Conservation (phyloP, 2,888 invertebrate genomes). For the Watsonalla cultraria region DNA sequence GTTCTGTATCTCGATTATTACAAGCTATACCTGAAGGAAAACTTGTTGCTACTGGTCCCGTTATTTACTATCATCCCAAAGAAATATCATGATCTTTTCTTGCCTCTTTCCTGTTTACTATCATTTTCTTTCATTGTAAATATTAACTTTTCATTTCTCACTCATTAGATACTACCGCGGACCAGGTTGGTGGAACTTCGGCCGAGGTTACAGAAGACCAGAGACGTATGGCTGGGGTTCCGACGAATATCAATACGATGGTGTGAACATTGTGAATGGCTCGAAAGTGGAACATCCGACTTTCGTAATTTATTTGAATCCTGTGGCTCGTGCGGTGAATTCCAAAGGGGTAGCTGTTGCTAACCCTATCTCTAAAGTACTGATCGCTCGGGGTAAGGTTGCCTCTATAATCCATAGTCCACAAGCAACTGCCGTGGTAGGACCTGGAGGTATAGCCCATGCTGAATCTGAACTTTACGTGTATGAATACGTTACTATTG, state of each 20-base stretch:
- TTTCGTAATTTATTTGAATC: constrained; percentile 72
- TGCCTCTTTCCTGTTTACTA: constrained; percentile 17
- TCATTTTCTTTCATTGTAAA: constrained; percentile 19
- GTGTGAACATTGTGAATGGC: constrained; percentile 42
- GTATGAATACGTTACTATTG: constrained; percentile 55
- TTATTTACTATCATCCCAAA: constrained; percentile 81
- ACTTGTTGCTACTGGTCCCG: constrained; percentile 85
- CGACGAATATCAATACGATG: constrained; percentile 52
- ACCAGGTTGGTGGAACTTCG: constrained; percentile 31
- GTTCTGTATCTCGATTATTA: constrained; percentile 56
- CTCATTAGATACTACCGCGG: constrained; percentile 56
- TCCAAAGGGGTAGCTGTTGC: constrained; percentile 83
- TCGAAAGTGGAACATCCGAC: constrained; percentile 31
- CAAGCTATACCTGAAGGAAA: constrained; percentile 81
- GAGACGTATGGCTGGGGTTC: constrained; percentile 25
- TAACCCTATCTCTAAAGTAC: constrained; percentile 82
- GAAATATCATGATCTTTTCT: constrained; percentile 40
- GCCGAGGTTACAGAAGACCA: constrained; percentile 23
- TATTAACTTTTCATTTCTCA: constrained; percentile 42
- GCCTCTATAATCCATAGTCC: constrained; percentile 83
- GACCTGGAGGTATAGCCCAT: constrained; percentile 87
- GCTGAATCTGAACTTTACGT: constrained; percentile 85
- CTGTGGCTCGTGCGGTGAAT: constrained; percentile 82
- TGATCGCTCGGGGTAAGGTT: constrained; percentile 78
- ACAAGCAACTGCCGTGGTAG: constrained; percentile 84